Percentiles rank a stretch among this genome's conserved stretches.
Evolutionary conservation across 2,113 vertebrate species (phyloP).

Genomic region (Bagarius yarrelli): DNA sequence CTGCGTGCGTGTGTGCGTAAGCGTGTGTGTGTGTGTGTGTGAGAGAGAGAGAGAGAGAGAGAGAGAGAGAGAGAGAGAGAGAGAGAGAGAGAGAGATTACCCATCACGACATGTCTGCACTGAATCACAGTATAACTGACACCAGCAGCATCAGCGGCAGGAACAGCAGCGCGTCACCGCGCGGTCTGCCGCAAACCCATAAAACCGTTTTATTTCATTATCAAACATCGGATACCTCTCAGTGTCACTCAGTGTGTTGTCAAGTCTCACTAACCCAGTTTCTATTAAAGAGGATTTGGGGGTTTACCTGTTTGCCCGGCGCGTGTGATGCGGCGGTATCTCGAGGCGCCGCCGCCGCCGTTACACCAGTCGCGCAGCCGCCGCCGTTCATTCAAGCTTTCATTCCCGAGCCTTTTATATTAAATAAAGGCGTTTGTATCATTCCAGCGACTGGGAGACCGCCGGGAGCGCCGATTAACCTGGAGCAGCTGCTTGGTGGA

Average conservation of each 20-base stretch:
- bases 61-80: slow-evolving; percentile 7
- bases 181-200: background rate
- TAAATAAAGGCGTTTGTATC: background rate
- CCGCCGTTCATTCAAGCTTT: background rate
- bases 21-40: background rate
- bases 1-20: background rate
- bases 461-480: background rate
- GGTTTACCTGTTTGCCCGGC: background rate
- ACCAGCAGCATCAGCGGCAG: background rate
- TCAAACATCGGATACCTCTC: background rate
- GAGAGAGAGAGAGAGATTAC: slow-evolving; percentile 11
- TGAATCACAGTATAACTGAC: background rate
- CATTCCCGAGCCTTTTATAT: background rate
- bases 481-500: background rate
- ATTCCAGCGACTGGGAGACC: background rate
- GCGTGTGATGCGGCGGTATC: background rate
- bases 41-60: slow-evolving; percentile 9
- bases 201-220: background rate
- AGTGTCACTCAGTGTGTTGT: background rate
- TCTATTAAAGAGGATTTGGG: too few relatives aligned
- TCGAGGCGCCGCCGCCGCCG: background rate
- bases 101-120: background rate
- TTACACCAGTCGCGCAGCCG: slow-evolving; percentile 8
- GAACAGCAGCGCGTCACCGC: background rate
- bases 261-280: background rate